These are phyloP conservation scores for Drosophila punjabiensis DNA, from an alignment of 1,140 invertebrate species.

Conservation along the genomic window DNA sequence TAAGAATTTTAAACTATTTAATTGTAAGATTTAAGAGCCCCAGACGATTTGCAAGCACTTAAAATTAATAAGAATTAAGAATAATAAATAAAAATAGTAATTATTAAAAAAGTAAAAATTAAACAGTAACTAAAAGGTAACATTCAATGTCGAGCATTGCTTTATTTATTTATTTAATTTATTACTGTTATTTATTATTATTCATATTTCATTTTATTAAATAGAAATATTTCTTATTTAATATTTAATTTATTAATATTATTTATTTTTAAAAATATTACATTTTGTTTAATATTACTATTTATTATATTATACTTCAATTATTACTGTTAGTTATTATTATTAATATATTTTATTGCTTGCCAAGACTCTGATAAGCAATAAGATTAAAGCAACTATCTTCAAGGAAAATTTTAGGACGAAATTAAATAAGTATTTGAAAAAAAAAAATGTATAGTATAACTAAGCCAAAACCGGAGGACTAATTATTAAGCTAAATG, in stretches of 20 bases:
- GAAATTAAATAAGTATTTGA: too few relatives aligned
- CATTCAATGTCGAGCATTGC: neutral
- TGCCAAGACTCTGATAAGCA: neutral
- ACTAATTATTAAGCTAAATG: conserved; percentile 25
- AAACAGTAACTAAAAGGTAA: neutral
- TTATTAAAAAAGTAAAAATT: neutral
- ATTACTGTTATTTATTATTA: too few relatives aligned
- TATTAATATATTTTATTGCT: neutral
- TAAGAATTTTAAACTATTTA: neutral
- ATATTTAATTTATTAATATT: neutral
- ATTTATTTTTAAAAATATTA: neutral
- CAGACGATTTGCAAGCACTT: neutral
- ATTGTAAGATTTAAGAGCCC: neutral
- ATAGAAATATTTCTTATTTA: neutral
- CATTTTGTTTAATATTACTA: too few relatives aligned
- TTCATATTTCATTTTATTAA: too few relatives aligned
- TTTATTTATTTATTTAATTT: neutral
- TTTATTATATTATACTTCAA: too few relatives aligned
- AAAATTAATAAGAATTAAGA: too few relatives aligned
- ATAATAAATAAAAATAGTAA: too few relatives aligned
- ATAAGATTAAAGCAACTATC: neutral
- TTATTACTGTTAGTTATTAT: too few relatives aligned
- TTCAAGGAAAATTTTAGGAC: neutral
- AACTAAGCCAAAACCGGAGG: too few relatives aligned
- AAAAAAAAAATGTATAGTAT: neutral